A percentile compares a stretch with the other conserved stretches of the same genome.
phyloP scores from a whole-genome alignment of 2,113 vertebrate genomes.

The Oreochromis aureus region DNA sequence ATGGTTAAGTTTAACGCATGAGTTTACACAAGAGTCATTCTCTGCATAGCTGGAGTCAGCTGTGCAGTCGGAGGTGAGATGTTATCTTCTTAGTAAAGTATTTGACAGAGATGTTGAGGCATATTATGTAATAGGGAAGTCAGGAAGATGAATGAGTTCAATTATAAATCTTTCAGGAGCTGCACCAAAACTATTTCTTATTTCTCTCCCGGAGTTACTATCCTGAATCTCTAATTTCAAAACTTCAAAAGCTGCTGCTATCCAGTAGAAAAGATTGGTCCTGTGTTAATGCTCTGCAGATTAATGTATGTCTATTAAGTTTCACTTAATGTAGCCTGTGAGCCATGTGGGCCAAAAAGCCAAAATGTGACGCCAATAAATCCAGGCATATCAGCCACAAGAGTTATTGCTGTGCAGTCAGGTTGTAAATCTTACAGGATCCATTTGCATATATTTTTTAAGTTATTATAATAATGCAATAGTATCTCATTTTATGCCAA shows the following conservation, averaged over 20 bases:
- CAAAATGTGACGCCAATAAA: neutral
- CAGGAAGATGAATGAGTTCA: conserved; percentile 40
- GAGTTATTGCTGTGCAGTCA: neutral
- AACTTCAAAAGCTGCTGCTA: neutral
- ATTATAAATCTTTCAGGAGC: conserved; percentile 43
- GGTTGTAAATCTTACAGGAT: neutral
- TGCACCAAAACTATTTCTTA: conserved; percentile 21
- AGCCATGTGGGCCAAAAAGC: neutral
- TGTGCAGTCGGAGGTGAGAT: neutral
- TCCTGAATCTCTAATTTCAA: neutral
- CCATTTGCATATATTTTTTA: neutral
- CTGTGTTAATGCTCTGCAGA: neutral
- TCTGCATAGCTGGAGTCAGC: neutral
- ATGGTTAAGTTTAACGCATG: neutral
- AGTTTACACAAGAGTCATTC: neutral
- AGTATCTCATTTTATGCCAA: neutral
- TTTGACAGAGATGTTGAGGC: neutral
- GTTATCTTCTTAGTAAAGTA: neutral
- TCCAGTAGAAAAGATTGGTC: neutral
- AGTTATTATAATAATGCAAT: neutral
- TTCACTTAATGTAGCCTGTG: neutral
- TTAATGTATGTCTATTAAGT: neutral
- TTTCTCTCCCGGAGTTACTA: neutral
- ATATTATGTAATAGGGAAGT: neutral
- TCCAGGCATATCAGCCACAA: neutral